Percentiles rank a stretch among this genome's conserved stretches.
Evolutionary conservation across 2,113 vertebrate species (phyloP).

Genomic region (Xenopus borealis): DNA sequence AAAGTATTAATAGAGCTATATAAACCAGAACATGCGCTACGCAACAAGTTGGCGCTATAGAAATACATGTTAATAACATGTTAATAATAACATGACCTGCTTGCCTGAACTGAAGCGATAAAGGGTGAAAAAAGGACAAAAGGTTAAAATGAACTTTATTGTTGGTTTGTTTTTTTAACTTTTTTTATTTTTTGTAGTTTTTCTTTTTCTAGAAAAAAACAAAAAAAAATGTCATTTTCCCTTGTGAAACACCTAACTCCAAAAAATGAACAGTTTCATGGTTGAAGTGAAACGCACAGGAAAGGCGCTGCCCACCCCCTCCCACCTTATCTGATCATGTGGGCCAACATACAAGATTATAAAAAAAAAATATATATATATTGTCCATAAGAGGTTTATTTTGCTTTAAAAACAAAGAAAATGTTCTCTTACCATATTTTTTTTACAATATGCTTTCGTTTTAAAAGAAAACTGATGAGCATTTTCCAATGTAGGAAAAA

Average conservation of each 20-base stretch:
- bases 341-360: constrained; percentile 5
- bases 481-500: constrained; percentile 31
- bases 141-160: constrained; percentile 33
- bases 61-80: too few relatives aligned
- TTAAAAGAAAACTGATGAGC: constrained; percentile 3
- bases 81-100: too few relatives aligned
- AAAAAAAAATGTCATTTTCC: constrained; percentile 14
- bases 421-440: constrained; percentile 14
- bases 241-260: constrained; percentile 30
- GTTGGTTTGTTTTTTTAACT: background rate
- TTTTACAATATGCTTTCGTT: background rate
- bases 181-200: constrained; percentile 7
- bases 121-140: background rate
- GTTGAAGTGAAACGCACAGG: constrained; percentile 19
- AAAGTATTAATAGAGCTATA: too few relatives aligned
- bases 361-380: constrained; percentile 6
- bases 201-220: constrained; percentile 15
- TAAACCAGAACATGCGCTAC: too few relatives aligned
- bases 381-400: constrained; percentile 12
- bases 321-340: constrained; percentile 15
- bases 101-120: too few relatives aligned
- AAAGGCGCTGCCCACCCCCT: constrained; percentile 8
- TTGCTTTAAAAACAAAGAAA: constrained; percentile 27
- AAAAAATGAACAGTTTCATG: constrained; percentile 26
- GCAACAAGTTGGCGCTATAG: too few relatives aligned